A percentile compares a stretch with the other conserved stretches of the same genome.
These are phyloP conservation scores for Cercocebus atys DNA, from an alignment of 2,113 vertebrate genomes.

Conservation along the genomic window DNA sequence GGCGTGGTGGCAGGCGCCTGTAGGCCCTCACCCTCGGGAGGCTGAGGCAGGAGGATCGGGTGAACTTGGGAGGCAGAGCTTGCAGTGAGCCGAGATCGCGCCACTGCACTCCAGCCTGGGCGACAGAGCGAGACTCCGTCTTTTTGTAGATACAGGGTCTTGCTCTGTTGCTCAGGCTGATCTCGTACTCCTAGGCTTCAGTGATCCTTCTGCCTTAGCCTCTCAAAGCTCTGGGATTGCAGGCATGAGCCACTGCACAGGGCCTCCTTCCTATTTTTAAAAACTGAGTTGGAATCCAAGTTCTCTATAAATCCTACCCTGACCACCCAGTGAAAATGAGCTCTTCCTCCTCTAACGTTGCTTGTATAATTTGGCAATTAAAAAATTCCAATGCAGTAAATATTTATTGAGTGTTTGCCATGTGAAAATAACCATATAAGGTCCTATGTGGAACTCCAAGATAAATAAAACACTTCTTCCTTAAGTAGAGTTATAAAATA, in stretches of 20 bases:
- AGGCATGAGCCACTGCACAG: too few relatives aligned
- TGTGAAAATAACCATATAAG: constrained; percentile 67
- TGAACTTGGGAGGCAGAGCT: too few relatives aligned
- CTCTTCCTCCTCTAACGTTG: background rate
- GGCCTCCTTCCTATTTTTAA: background rate
- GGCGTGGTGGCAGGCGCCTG: rapidly evolving
- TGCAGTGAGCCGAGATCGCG: too few relatives aligned
- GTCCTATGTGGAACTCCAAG: constrained; percentile 26
- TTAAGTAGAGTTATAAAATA: constrained; percentile 54
- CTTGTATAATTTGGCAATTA: constrained; percentile 55
- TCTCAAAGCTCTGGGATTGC: too few relatives aligned
- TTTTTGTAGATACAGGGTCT: too few relatives aligned
- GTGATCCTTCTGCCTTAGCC: too few relatives aligned
- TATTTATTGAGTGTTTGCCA: constrained; percentile 77
- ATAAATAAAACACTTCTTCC: constrained; percentile 61
- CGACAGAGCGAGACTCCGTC: too few relatives aligned
- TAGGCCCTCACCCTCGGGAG: too few relatives aligned
- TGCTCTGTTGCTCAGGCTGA: too few relatives aligned
- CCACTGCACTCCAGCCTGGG: too few relatives aligned
- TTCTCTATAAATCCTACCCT: constrained; percentile 44
- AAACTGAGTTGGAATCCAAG: constrained; percentile 32
- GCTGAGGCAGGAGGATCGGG: too few relatives aligned
- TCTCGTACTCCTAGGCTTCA: too few relatives aligned
- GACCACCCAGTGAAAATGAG: constrained; percentile 53
- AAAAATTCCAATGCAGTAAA: constrained; percentile 70